Percentiles rank a stretch among this genome's conserved stretches.
phyloP scores from a whole-genome alignment of 1,140 invertebrate species.

The Drosophila gunungcola region DNA sequence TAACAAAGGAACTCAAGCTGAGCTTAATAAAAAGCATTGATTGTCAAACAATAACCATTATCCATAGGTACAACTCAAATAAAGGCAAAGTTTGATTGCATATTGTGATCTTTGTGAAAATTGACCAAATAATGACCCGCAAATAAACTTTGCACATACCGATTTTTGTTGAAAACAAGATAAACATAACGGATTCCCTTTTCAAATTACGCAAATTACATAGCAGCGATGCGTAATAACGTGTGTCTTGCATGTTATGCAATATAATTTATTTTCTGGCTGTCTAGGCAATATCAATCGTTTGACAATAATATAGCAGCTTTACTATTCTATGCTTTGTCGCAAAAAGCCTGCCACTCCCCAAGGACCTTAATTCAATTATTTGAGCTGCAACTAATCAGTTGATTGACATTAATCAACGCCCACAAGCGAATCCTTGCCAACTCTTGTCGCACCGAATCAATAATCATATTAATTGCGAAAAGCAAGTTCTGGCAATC shows the following conservation, averaged over 20 bases:
- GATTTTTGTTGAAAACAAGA: not conserved
- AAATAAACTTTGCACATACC: not conserved
- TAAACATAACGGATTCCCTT: not conserved
- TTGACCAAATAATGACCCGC: not conserved
- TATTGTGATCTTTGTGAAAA: not conserved
- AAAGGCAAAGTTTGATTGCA: not conserved
- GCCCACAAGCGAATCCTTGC: conserved; percentile 39
- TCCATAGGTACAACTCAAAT: not conserved
- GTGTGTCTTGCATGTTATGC: not conserved
- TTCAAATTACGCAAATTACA: too few relatives aligned
- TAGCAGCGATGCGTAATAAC: too few relatives aligned
- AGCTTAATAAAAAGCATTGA: too few relatives aligned
- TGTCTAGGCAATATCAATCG: conserved; percentile 8
- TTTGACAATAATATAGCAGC: not conserved
- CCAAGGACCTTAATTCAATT: conserved; percentile 30
- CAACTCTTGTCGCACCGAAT: conserved; percentile 31
- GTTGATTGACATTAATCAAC: conserved; percentile 71
- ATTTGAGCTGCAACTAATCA: conserved; percentile 55
- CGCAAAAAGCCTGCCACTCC: conserved; percentile 3
- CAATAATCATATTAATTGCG: conserved; percentile 72
- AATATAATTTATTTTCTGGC: conserved; percentile 21
- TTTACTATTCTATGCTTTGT: not conserved
- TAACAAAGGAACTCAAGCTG: too few relatives aligned
- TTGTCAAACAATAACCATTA: not conserved
- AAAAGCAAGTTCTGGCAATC: conserved; percentile 20